These are phyloP conservation scores for Drosophila mettleri DNA, from an alignment of 2,888 invertebrate genomes.

Conservation along the genomic window DNA sequence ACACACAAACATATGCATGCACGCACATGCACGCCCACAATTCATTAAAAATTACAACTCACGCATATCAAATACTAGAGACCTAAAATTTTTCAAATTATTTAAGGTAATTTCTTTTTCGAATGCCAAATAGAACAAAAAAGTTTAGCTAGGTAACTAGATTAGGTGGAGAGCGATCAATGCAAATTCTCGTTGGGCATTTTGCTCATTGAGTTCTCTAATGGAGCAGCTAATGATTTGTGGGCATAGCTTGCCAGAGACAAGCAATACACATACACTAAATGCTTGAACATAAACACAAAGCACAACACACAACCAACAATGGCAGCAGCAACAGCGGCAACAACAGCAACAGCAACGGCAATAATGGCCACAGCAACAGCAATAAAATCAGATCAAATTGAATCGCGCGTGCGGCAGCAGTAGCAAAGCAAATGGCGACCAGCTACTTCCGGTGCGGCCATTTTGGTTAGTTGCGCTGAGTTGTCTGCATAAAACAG, in stretches of 20 bases:
- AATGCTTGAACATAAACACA: conserved; percentile 28
- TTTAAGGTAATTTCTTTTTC: no score
- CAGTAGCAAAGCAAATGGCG: conserved; percentile 61
- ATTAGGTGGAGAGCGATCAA: conserved; percentile 20
- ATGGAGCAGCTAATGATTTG: conserved; percentile 50
- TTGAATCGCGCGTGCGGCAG: conserved; percentile 56
- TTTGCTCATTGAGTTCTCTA: conserved; percentile 29
- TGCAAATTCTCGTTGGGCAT: conserved; percentile 30
- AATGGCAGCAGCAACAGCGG: conserved; percentile 11
- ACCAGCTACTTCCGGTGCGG: conserved; percentile 72
- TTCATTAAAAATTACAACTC: no score
- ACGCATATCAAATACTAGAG: no score
- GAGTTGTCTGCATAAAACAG: conserved; percentile 65
- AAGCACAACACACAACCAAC: conserved; percentile 27
- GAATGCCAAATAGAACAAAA: neutral
- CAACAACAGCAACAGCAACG: conserved; percentile 48
- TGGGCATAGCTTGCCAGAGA: conserved; percentile 37
- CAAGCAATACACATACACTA: conserved; percentile 22
- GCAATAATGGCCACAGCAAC: conserved; percentile 10
- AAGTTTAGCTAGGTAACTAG: neutral
- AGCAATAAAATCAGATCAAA: conserved; percentile 77
- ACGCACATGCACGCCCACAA: no score
- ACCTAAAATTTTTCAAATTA: neutral
- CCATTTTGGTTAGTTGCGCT: conserved; percentile 67
- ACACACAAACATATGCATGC: no score